Conservation (phyloP, 2,797 vertebrate species). For the Acridotheres tristis region DNA sequence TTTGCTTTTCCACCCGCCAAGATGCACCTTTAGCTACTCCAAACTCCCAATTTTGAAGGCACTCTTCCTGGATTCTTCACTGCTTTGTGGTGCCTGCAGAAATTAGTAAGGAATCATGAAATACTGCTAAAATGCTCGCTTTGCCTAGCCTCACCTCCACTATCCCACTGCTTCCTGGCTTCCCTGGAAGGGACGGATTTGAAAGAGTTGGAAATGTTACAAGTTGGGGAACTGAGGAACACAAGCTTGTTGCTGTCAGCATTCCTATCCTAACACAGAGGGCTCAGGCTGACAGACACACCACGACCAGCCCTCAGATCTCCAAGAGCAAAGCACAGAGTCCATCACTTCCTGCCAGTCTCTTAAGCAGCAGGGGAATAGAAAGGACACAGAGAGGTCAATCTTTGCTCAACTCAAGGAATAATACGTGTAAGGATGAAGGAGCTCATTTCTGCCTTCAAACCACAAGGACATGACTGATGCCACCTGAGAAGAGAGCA, state of each 20-base stretch:
- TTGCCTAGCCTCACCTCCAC: background rate
- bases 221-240: background rate
- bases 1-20: background rate
- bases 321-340: constrained; percentile 36
- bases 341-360: constrained; percentile 28
- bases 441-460: constrained; percentile 38
- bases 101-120: background rate
- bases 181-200: background rate
- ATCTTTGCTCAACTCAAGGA: constrained; percentile 33
- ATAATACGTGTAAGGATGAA: constrained; percentile 48
- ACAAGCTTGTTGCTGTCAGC: background rate
- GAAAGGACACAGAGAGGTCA: constrained; percentile 46
- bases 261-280: background rate
- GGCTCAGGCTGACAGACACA: constrained; percentile 16
- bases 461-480: constrained; percentile 21
- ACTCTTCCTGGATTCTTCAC: background rate
- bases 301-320: background rate
- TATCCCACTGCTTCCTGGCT: background rate
- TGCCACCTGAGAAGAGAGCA: constrained; percentile 28
- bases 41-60: background rate
- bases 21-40: background rate
- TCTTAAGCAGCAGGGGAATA: constrained; percentile 54
- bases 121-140: background rate
- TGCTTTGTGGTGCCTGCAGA: background rate
- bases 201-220: background rate